Evolutionary conservation across 2,888 invertebrate genomes (phyloP).

Genomic region (Erebia palarica): DNA sequence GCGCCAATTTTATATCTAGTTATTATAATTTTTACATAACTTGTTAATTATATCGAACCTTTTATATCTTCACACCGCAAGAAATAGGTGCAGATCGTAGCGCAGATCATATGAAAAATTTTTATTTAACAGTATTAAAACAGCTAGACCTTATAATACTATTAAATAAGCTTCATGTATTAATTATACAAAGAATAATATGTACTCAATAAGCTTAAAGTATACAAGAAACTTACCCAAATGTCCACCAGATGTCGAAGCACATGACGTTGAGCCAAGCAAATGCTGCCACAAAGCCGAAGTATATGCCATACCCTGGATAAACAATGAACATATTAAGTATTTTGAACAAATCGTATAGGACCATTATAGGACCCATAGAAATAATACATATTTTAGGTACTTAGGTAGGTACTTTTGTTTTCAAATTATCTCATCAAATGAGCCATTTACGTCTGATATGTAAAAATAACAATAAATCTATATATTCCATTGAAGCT

Average conservation of each 20-base stretch:
- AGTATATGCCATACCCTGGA: conserved; percentile 86
- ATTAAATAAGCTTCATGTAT: conserved; percentile 11
- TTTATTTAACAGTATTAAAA: not conserved
- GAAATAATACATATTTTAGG: too few species aligned
- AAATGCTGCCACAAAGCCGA: conserved; percentile 87
- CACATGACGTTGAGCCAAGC: conserved; percentile 91
- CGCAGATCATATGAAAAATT: too few species aligned
- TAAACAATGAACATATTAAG: conserved; percentile 54
- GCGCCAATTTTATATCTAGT: too few species aligned
- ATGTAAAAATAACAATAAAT: conserved; percentile 11
- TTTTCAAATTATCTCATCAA: conserved; percentile 37
- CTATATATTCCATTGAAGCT: not conserved
- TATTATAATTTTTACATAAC: too few species aligned
- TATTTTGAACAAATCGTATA: conserved; percentile 34
- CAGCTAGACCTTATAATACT: not conserved
- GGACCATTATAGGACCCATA: not conserved
- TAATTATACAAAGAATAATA: conserved; percentile 26
- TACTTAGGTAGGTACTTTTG: conserved; percentile 42
- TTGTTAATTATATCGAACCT: too few species aligned
- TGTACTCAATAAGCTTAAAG: conserved; percentile 31
- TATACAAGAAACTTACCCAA: conserved; percentile 83
- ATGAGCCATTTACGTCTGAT: conserved; percentile 19
- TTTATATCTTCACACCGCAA: too few species aligned
- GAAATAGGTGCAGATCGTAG: too few species aligned
- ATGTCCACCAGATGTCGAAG: conserved; percentile 92